Evolutionary conservation across 2,797 vertebrate species (phyloP).

Genomic region (Arremon brunneinucha): DNA sequence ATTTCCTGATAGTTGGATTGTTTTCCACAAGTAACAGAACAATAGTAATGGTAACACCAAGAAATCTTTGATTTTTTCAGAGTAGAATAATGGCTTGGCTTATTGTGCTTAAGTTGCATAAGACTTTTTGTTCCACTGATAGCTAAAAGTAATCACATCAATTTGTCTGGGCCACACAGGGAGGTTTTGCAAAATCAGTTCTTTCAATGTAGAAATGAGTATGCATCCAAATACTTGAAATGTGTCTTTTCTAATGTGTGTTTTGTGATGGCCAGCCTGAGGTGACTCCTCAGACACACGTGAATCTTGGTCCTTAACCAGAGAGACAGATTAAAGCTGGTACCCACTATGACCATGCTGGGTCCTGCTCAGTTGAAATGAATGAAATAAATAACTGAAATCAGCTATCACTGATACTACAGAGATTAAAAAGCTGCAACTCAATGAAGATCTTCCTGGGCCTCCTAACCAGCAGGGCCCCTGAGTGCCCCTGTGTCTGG

Average conservation of each 20-base stretch:
- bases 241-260: background rate
- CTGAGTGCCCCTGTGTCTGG: accelerated
- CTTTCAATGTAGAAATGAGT: background rate
- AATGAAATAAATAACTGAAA: background rate
- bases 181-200: background rate
- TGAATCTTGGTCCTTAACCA: background rate
- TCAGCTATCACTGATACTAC: background rate
- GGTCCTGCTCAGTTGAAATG: background rate
- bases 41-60: conserved; percentile 34
- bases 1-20: conserved; percentile 70
- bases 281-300: accelerated
- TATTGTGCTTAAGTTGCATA: conserved; percentile 3
- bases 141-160: background rate
- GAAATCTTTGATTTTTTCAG: conserved; percentile 60
- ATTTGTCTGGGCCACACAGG: background rate
- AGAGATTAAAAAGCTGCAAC: background rate
- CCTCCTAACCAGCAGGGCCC: background rate
- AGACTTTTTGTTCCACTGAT: background rate
- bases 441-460: background rate
- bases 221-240: background rate
- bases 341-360: background rate
- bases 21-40: conserved; percentile 55
- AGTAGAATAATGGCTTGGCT: conserved; percentile 5
- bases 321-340: background rate
- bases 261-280: background rate